Base-by-base conservation (phyloP, 2,797 vertebrate species). In the Cirrhinus mrigala region DNA sequence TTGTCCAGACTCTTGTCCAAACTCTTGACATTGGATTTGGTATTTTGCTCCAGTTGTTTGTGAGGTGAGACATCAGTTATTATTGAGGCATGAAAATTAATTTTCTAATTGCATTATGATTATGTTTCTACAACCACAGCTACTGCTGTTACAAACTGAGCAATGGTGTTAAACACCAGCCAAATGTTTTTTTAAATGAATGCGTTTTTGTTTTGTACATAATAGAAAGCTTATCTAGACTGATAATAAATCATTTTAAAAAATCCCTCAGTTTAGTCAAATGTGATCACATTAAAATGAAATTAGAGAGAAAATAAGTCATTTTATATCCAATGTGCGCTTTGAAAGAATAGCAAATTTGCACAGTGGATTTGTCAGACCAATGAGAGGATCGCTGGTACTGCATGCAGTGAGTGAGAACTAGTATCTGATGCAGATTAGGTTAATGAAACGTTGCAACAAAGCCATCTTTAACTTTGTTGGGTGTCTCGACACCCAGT, bases 21-120 rank as follows among this genome's bases (percentile, higher is more conserved):
- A 85, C 3, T 62, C n/a, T 84, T 84, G 46, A 52, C 48, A 71
- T 50, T 76, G 44, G n/a, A 70, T 82, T 82, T 82, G 71, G 40
- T 66, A 52, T 62, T 69, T 78, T 37, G 56, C 74, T 79, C 24
- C 16, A 24, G 79, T 60, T 79, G 81, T 62, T 40, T 29, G 73
- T 48, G 24, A 52, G 27, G 24, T 29, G 24, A 79, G 40, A 79
- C 5, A 22, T 58, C 37, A 24, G 52, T 62, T 62, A 73, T 11
- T 37, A 52, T 27, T 54, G 15, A 71, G 76, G 24, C 24, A 20
- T 79, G 75, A 6, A 56, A 71, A 62, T 78, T n/a, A 7, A 54
- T 69, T 22, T 58, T 1, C 18, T 66, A 33, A 68, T 33, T 50
- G 24, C 40, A 33, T n/a, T 44, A 44, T 60, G 14, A 80, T 77